A percentile compares a stretch with the other conserved stretches of the same genome.
Conservation (phyloP, 2,888 invertebrate species). For the Dicyrtoma fusca region DNA sequence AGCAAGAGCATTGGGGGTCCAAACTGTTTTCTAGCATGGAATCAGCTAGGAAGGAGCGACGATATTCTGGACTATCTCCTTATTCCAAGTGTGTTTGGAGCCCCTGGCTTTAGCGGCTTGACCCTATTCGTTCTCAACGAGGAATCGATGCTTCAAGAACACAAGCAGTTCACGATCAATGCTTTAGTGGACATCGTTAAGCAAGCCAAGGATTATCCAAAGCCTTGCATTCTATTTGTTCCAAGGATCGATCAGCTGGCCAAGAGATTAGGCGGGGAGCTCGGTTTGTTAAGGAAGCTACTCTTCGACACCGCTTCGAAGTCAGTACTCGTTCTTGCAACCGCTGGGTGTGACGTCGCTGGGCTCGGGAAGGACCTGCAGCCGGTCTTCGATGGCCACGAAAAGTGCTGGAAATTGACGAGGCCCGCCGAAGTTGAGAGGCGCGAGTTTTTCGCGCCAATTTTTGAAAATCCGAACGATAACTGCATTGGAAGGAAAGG, state of each 20-base stretch:
- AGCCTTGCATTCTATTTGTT: slow-evolving; percentile 37
- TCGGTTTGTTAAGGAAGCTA: background rate
- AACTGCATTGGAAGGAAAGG: no score
- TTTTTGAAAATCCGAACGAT: slow-evolving; percentile 18
- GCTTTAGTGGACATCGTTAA: slow-evolving; percentile 21
- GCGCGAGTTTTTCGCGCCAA: background rate
- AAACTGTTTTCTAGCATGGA: slow-evolving; percentile 26
- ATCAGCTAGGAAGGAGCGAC: background rate
- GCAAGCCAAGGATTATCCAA: slow-evolving; percentile 34
- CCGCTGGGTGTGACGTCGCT: slow-evolving; percentile 5
- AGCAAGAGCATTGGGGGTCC: slow-evolving; percentile 5
- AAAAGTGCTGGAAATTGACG: background rate
- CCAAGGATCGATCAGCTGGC: slow-evolving; percentile 36
- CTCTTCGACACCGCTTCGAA: slow-evolving; percentile 31
- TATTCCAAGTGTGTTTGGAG: slow-evolving; percentile 17
- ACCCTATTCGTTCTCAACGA: slow-evolving; percentile 37
- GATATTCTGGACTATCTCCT: slow-evolving; percentile 32
- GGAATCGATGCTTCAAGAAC: slow-evolving; percentile 21
- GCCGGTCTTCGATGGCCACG: slow-evolving; percentile 24
- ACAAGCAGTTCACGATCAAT: background rate
- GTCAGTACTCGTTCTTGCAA: slow-evolving; percentile 23
- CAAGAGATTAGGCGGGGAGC: background rate
- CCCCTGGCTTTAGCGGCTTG: no score
- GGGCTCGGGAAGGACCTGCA: slow-evolving; percentile 4
- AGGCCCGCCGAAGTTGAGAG: background rate